Evolutionary conservation across 2,797 vertebrate genomes (phyloP).

Genomic region (Centroberyx gerrardi): DNA sequence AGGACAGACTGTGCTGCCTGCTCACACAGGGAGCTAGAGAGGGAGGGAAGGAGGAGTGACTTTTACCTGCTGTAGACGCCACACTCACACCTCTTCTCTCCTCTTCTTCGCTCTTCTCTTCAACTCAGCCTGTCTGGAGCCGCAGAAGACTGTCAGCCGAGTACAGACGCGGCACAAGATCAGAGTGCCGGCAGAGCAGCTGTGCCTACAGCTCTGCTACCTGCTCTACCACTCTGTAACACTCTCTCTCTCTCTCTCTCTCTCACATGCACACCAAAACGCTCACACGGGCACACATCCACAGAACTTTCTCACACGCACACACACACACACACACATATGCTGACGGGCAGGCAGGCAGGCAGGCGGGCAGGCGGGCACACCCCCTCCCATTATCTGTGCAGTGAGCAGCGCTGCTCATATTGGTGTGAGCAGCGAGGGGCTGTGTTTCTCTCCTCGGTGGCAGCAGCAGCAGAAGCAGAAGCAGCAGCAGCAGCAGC

Average conservation of each 20-base stretch:
- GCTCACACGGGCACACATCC: slow-evolving; percentile 51
- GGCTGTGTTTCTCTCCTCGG: slow-evolving; percentile 63
- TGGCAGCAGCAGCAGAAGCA: slow-evolving; percentile 47
- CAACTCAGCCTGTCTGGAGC: slow-evolving; percentile 58
- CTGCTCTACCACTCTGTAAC: slow-evolving; percentile 45
- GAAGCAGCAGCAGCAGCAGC: slow-evolving; percentile 26
- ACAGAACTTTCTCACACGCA: slow-evolving; percentile 68
- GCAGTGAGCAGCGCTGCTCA: slow-evolving; percentile 65
- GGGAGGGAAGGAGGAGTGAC: slow-evolving; percentile 49
- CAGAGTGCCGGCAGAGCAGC: slow-evolving; percentile 61
- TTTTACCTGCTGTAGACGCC: slow-evolving; percentile 60
- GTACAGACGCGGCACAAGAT: slow-evolving; percentile 60
- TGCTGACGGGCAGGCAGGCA: slow-evolving; percentile 51
- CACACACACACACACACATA: slow-evolving; percentile 43
- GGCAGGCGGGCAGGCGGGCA: slow-evolving; percentile 45
- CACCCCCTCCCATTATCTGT: slow-evolving; percentile 72
- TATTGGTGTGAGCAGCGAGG: slow-evolving; percentile 62
- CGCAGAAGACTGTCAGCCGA: slow-evolving; percentile 57
- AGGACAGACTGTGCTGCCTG: slow-evolving; percentile 52
- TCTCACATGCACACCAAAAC: slow-evolving; percentile 42
- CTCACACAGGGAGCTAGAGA: slow-evolving; percentile 22
- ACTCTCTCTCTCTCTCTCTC: slow-evolving; percentile 1
- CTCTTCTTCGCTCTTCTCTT: slow-evolving; percentile 30
- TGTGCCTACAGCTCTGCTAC: slow-evolving; percentile 63
- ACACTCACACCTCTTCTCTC: slow-evolving; percentile 11